Conservation (phyloP, 1,140 invertebrate genomes). For the Pygmarrhopalites habei region DNA sequence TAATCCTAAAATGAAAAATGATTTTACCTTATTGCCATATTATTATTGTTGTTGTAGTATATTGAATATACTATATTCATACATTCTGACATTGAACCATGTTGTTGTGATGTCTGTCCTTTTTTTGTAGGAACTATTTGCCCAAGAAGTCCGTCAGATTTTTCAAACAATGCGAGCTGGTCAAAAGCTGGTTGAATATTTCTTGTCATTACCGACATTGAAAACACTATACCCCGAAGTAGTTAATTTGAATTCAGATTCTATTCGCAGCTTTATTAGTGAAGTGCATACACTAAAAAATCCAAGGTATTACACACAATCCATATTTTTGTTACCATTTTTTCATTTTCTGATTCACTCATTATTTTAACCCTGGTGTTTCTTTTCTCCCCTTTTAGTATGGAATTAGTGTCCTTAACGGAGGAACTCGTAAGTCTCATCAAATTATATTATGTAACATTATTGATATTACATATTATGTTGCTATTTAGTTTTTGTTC, state of each 20-base stretch:
- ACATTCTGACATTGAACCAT: too few species aligned
- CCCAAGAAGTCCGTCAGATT: slow-evolving; percentile 31
- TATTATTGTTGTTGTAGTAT: too few species aligned
- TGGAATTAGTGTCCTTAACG: too few species aligned
- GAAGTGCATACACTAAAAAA: slow-evolving; percentile 12
- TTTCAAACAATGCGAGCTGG: slow-evolving; percentile 33
- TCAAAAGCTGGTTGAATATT: slow-evolving; percentile 32
- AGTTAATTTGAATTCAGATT: slow-evolving; percentile 19
- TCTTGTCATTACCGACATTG: slow-evolving; percentile 24
- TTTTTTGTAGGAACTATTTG: slow-evolving; percentile 24
- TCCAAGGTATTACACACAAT: slow-evolving; percentile 7
- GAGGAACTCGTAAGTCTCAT: too few species aligned
- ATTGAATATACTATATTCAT: too few species aligned
- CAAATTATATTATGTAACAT: too few species aligned
- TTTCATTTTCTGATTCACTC: too few species aligned
- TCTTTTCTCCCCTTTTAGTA: too few species aligned
- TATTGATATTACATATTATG: too few species aligned
- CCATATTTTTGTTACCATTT: not conserved
- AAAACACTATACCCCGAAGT: slow-evolving; percentile 21
- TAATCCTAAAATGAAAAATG: slow-evolving; percentile 28
- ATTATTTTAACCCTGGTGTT: too few species aligned
- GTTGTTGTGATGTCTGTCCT: slow-evolving; percentile 3
- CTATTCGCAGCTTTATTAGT: slow-evolving; percentile 17
- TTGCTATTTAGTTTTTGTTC: too few species aligned
- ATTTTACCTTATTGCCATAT: too few species aligned